Evolutionary conservation across 2,797 vertebrate genomes (phyloP), one percentile per base, ranked within the genome.

Genomic region (Apodemus agrarius): DNA sequence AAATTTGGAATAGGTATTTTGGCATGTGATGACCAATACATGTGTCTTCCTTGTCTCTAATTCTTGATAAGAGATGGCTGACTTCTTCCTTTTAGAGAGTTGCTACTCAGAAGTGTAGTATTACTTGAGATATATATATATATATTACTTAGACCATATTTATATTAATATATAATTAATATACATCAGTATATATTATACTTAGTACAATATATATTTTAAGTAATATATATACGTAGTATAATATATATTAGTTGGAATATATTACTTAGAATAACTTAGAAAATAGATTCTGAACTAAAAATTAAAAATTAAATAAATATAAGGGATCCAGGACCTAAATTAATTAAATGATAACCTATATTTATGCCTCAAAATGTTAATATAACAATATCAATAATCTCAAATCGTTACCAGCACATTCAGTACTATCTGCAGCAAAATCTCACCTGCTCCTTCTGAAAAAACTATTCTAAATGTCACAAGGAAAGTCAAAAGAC

Each of bases 231-330:
- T 69, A 69, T 65, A 69, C 13, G 34, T 67, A 67, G 31, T 69
- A n/a, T 69, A 43, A 63, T 63, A 11, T 12, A 12, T 63, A 63
- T 63, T 65, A 65, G 22, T 61, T 61, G 31, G 31, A 12, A 69
- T 72, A 72, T 72, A 72, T 37, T 72, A 37, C 34, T 72, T 37
- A 72, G 34, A 72, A 72, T 72, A 72, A n/a, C 34, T 80, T 74
- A 82, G 57, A 95, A 90, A 91, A 63, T 46, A 59, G 37, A 21
- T 14, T 24, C 29, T 37, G 46, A 2, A 63, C 75, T 82, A 95
- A 93, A 92, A 97, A 63, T 37, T 82, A 95, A 93, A 92, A 97
- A 63, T 37, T 54, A 54, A 85, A 83, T 46, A 34, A 75, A 29
- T 75, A 96, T 83, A 92, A 90, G 52, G 81, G 12, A 72, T 40